Conservation (phyloP, 2,888 invertebrate genomes). For the Cheilosia pagana region DNA sequence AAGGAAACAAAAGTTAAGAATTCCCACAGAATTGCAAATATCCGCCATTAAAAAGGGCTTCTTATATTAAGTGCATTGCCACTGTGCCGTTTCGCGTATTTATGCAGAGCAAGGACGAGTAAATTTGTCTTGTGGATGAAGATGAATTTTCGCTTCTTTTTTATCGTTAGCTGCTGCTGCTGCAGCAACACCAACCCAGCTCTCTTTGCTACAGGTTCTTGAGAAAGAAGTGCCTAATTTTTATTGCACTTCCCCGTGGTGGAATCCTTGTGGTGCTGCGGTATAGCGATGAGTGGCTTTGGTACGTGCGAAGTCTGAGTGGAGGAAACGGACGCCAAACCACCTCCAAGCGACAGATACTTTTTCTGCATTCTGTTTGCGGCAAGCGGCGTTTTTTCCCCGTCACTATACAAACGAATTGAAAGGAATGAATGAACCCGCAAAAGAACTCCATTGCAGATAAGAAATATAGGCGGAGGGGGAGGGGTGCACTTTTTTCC, state of each 20-base stretch:
- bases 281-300: conserved; percentile 56
- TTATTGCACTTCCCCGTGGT: conserved; percentile 52
- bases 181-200: conserved; percentile 39
- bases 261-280: conserved; percentile 46
- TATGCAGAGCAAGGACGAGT: conserved; percentile 40
- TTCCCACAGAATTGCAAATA: conserved; percentile 11
- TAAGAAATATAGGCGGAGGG: conserved; percentile 27
- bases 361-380: conserved; percentile 74
- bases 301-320: conserved; percentile 57
- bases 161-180: conserved; percentile 25
- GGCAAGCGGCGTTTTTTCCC: conserved; percentile 76
- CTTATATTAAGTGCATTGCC: background rate
- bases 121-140: conserved; percentile 71
- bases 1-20: conserved; percentile 41
- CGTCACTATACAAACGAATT: conserved; percentile 57
- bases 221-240: conserved; percentile 54
- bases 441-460: conserved; percentile 47
- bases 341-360: conserved; percentile 51
- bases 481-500: conserved; percentile 38
- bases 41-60: conserved; percentile 19
- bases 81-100: conserved; percentile 33
- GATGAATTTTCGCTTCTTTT: conserved; percentile 70
- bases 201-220: background rate
- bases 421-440: conserved; percentile 61
- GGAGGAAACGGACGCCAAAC: conserved; percentile 46